phyloP scores from a whole-genome alignment of 2,888 invertebrate species.

The Drosophila monieri region DNA sequence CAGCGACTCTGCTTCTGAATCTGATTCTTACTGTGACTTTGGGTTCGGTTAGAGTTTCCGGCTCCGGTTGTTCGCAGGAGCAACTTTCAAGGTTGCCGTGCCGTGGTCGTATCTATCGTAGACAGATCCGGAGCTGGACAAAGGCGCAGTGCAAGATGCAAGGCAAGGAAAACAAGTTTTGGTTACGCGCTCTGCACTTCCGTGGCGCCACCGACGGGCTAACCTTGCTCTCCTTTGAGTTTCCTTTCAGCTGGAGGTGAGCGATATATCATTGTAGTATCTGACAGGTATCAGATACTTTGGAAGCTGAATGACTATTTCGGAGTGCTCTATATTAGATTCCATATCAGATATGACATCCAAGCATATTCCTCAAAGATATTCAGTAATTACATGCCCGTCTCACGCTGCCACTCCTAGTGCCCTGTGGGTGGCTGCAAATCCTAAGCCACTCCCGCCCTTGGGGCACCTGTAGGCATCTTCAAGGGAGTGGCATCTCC shows the following conservation, averaged over 20 bases:
- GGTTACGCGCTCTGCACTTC: slow-evolving; percentile 71
- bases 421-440: background rate
- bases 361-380: too few species aligned
- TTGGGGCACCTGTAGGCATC: slow-evolving; percentile 63
- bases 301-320: too few species aligned
- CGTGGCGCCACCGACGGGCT: slow-evolving; percentile 63
- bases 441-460: slow-evolving; percentile 8
- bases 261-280: slow-evolving; percentile 6
- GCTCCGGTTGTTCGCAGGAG: slow-evolving; percentile 47
- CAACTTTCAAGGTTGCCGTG: slow-evolving; percentile 68
- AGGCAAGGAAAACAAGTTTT: slow-evolving; percentile 72
- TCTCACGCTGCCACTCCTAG: slow-evolving; percentile 23
- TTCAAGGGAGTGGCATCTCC: background rate
- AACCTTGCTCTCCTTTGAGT: slow-evolving; percentile 38
- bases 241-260: slow-evolving; percentile 11
- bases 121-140: slow-evolving; percentile 14
- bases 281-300: background rate
- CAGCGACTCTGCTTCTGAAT: background rate
- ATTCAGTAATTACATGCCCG: background rate
- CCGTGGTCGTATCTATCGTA: background rate
- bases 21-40: slow-evolving; percentile 39
- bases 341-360: background rate
- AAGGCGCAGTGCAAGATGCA: slow-evolving; percentile 50
- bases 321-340: too few species aligned
- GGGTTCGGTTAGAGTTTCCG: slow-evolving; percentile 57